Base-by-base conservation (phyloP, 2,888 invertebrate genomes). In the Scaptomyza flava region DNA sequence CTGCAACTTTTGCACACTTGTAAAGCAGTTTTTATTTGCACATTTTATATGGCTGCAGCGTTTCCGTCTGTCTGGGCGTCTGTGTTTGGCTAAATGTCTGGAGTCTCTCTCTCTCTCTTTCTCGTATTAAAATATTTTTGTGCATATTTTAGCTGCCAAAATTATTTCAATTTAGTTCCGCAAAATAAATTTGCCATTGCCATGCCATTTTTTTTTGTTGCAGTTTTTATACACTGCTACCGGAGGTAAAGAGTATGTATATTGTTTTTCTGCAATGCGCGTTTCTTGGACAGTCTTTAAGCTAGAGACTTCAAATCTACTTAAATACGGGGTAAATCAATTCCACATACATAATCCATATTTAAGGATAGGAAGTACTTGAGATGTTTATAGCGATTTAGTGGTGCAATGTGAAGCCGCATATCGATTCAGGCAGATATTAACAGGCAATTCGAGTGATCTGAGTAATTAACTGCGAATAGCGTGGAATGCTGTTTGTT, bases 121-220 rank as follows among this genome's bases (percentile, higher is more conserved):
- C 51, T 76, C 69, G 73, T 77, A 86, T 80, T 77, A 71, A 80
- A 77, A 83, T 65, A 86, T 83, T 74, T 84, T 70, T 70, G 48
- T 74, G 79, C 84, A 88, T 77, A 88, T 83, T 86, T 74, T 59
- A 73, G 82, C 79, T 89, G 83, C 85, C 89, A 84, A 84, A 83
- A 89, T 89, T 81, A 84, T 84, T 89, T 89, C 87, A 89, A 89
- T 84, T 84, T 84, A 84, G 83, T 84, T 89, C 85, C 89, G 85
- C 83, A 87, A 81, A 84, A 84, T 84, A 84, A 87, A 89, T 87
- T 84, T 87, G 59, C 54, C 43, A 77, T 64, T 50, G 59, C 57
- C 50, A 43, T 17, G 34, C 17, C 34, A 65, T 34, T 72, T 27
- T 27, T 63, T 52, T 53, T 27, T 27, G 27, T 36, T 36, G n/a